Percentiles rank a stretch among this genome's conserved stretches.
These are phyloP conservation scores for Leguminivora glycinivorella DNA, from an alignment of 1,140 invertebrate species.

Conservation along the genomic window DNA sequence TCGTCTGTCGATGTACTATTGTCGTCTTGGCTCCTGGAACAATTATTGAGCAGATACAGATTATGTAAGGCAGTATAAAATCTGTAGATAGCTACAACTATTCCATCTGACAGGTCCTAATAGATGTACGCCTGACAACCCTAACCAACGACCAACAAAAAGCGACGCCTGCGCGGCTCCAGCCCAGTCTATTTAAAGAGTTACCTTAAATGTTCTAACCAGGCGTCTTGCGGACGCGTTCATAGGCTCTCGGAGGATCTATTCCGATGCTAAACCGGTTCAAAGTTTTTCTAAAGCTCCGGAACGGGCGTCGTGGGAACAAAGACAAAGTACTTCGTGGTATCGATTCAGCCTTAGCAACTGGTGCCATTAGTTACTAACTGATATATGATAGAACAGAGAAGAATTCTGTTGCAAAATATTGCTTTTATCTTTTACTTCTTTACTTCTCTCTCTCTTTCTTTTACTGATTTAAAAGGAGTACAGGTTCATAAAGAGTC, in stretches of 20 bases:
- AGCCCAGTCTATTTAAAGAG: slow-evolving; percentile 22
- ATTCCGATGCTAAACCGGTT: slow-evolving; percentile 62
- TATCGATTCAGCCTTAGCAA: not conserved
- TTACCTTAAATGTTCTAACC: slow-evolving; percentile 25
- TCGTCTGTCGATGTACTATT: too few relatives aligned
- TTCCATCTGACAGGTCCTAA: not conserved
- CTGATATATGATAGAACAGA: not conserved
- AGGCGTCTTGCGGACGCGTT: slow-evolving; percentile 43
- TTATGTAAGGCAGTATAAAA: too few relatives aligned
- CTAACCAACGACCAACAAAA: not conserved
- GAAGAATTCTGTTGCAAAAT: too few relatives aligned
- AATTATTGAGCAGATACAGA: too few relatives aligned
- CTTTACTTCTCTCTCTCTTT: too few relatives aligned
- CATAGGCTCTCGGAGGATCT: slow-evolving; percentile 44
- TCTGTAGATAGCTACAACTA: too few relatives aligned
- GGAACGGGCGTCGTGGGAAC: slow-evolving; percentile 49
- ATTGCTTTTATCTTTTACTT: too few relatives aligned
- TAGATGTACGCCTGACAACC: not conserved
- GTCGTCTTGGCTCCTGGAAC: too few relatives aligned
- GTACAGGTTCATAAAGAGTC: too few relatives aligned
- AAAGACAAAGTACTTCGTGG: slow-evolving; percentile 33
- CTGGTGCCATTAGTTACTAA: not conserved
- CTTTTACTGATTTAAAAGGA: too few relatives aligned
- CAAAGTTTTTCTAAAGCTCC: slow-evolving; percentile 57
- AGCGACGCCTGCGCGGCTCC: slow-evolving; percentile 6